Evolutionary conservation across 1,140 invertebrate species (phyloP), one percentile per base, ranked within the genome.

Genomic region (Drosophila miranda): DNA sequence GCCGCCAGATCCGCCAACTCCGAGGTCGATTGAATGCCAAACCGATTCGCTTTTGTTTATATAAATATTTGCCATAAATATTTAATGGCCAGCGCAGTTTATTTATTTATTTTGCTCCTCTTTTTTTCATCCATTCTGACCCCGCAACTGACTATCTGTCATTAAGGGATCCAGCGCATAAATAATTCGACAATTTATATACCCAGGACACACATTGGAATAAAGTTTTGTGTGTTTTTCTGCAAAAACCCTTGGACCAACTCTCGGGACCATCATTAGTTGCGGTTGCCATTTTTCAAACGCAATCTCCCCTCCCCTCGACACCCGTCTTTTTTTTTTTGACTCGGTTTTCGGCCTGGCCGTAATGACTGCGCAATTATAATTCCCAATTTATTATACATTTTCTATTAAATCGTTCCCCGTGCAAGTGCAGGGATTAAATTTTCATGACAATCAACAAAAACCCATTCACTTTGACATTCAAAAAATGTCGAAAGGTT

Each of bases 401-500:
- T 61, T 75, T 68, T 42, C 34, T 46, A 48, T 63, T 63, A 23
- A 42, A 73, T 9, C 23, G 21, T 53, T 49, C 21, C 38, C 46
- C 64, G 59, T 73, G 59, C 38, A 53, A 74, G 59, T 74, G 69
- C 43, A 56, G 38, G 46, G 43, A 77, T 77, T 48, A 58, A 60
- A 67, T 30, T 72, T 78, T 66, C 26, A 77, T 62, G 26, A 43
- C 43, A 54, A 3, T 26, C n/a, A 30, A 28, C 45, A 59, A 57
- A 67, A 75, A 60, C 50, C 54, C 73, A 76, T 69, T 69, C 53
- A 63, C 60, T 84, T 84, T 84, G 76, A 77, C 73, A 84, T 84
- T 84, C 72, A 64, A 52, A 68, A 55, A 30, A 38, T 28, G 3
- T 8, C 38, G 13, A 49, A 50, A 34, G 51, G 38, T 21, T 19